phyloP scores from a whole-genome alignment of 92 coral and sea anemone species.

The Epizoanthus ramosus region DNA sequence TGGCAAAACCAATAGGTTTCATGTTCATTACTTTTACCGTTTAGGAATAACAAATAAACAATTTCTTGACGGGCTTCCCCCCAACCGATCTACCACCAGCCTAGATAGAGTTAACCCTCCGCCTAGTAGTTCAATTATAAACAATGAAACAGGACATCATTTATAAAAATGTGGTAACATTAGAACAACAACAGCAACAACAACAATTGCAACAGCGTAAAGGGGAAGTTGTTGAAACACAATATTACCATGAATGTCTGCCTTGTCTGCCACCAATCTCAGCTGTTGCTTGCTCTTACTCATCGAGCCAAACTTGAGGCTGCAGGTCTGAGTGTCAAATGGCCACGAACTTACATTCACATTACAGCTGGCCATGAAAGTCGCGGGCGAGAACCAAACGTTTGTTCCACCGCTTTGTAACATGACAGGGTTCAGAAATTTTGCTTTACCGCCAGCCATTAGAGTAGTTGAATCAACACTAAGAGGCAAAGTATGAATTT shows the following conservation, averaged over 20 bases:
- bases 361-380: constrained; percentile 74
- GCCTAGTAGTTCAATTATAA: too few species aligned
- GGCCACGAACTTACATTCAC: constrained; percentile 71
- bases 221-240: too few species aligned
- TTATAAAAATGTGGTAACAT: too few species aligned
- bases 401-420: not conserved
- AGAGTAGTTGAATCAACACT: not conserved
- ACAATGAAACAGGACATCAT: too few species aligned
- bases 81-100: too few species aligned
- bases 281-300: constrained; percentile 59
- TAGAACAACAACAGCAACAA: too few species aligned
- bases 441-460: not conserved
- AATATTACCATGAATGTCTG: not conserved
- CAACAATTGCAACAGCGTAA: too few species aligned
- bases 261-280: constrained; percentile 13
- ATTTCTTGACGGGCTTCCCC: too few species aligned
- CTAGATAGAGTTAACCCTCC: too few species aligned
- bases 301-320: constrained; percentile 79
- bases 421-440: not conserved
- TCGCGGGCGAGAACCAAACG: constrained; percentile 84
- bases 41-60: too few species aligned
- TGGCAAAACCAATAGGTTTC: too few species aligned
- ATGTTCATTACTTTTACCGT: too few species aligned
- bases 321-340: constrained; percentile 72
- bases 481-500: not conserved